phyloP scores from a whole-genome alignment of 2,113 vertebrate genomes.

The Equus quagga region DNA sequence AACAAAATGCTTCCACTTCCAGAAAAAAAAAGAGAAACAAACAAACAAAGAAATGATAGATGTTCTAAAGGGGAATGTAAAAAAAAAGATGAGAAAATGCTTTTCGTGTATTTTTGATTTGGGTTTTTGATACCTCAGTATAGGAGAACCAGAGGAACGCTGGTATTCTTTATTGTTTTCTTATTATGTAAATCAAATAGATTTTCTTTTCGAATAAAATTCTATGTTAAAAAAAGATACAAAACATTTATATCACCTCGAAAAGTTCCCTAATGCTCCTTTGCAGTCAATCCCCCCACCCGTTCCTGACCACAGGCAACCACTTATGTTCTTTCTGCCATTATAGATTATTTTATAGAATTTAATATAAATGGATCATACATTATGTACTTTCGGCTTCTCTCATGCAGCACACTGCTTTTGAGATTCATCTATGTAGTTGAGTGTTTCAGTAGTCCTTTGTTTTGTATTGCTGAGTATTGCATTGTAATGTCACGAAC shows the following conservation, averaged over 20 bases:
- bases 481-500: neutral
- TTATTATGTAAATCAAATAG: constrained; percentile 52
- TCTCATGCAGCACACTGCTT: neutral
- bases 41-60: neutral
- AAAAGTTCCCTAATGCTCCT: neutral
- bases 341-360: neutral
- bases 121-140: constrained; percentile 29
- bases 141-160: neutral
- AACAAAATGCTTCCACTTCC: neutral
- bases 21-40: neutral
- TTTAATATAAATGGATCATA: neutral
- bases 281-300: neutral
- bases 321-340: neutral
- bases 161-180: constrained; percentile 49
- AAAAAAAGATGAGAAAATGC: neutral
- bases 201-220: neutral
- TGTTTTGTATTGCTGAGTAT: neutral
- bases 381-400: neutral
- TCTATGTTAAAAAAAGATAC: neutral
- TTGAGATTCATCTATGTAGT: neutral
- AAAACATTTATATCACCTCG: neutral
- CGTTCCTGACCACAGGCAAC: neutral
- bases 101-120: constrained; percentile 65
- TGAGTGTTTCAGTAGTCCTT: neutral
- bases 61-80: constrained; percentile 43